phyloP scores from a whole-genome alignment of 2,797 vertebrate species.

The Macrochelys suwanniensis region DNA sequence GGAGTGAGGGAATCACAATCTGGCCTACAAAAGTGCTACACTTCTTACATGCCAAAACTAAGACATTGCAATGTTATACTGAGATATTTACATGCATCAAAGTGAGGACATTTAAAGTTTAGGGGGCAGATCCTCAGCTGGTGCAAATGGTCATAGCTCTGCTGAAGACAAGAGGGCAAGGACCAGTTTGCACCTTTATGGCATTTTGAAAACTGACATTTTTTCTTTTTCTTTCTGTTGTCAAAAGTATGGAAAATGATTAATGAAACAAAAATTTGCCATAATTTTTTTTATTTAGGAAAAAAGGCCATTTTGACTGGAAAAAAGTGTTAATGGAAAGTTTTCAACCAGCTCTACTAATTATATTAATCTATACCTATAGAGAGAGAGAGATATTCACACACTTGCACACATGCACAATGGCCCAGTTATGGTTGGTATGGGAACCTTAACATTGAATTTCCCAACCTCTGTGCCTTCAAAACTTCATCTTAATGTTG shows the following conservation, averaged over 20 bases:
- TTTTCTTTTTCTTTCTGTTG: neutral
- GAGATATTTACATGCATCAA: neutral
- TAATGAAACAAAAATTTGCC: neutral
- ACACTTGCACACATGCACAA: neutral
- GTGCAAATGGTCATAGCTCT: neutral
- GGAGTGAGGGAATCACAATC: neutral
- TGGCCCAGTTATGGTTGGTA: too few species aligned
- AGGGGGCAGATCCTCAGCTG: neutral
- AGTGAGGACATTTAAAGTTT: neutral
- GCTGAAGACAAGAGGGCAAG: neutral
- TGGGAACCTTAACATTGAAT: neutral
- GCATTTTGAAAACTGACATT: neutral
- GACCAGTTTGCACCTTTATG: neutral
- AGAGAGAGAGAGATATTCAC: rapidly evolving
- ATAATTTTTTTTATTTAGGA: neutral
- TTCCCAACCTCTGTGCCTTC: neutral
- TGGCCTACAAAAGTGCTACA: neutral
- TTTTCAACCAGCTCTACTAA: neutral
- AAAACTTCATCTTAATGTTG: neutral
- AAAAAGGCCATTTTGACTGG: neutral
- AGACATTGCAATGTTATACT: neutral
- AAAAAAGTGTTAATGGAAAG: neutral
- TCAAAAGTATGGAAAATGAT: neutral
- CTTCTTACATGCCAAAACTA: neutral
- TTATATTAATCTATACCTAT: neutral